A percentile compares a stretch with the other conserved stretches of the same genome.
These are phyloP conservation scores for Anorthoa munda DNA, from an alignment of 2,888 invertebrate species.

Conservation along the genomic window DNA sequence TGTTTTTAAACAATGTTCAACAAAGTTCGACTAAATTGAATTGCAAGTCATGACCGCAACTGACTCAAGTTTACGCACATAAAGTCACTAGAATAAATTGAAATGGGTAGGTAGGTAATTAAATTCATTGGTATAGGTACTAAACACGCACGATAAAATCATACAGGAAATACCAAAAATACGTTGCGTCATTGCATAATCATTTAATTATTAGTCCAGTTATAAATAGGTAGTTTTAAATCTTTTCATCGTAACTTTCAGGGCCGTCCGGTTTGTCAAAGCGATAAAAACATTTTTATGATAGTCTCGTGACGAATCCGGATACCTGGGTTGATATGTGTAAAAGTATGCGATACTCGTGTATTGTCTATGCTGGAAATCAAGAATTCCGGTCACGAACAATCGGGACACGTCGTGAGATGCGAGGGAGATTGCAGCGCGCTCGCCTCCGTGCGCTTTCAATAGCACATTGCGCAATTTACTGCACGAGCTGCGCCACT, in stretches of 20 bases:
- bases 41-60: slow-evolving; percentile 21
- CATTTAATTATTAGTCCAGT: slow-evolving; percentile 30
- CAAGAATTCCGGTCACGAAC: slow-evolving; percentile 83
- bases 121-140: slow-evolving; percentile 18
- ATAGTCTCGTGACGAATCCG: slow-evolving; percentile 26
- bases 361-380: slow-evolving; percentile 68
- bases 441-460: slow-evolving; percentile 80
- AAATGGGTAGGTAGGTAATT: neutral
- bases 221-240: slow-evolving; percentile 27
- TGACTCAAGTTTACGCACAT: neutral
- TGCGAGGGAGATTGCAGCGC: slow-evolving; percentile 80
- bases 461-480: slow-evolving; percentile 87
- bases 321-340: slow-evolving; percentile 29
- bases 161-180: slow-evolving; percentile 40
- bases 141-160: slow-evolving; percentile 17
- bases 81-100: neutral
- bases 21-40: slow-evolving; percentile 15
- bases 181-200: slow-evolving; percentile 12
- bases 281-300: slow-evolving; percentile 17
- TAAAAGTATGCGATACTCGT: slow-evolving; percentile 44
- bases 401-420: slow-evolving; percentile 82
- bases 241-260: slow-evolving; percentile 38
- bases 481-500: slow-evolving; percentile 80
- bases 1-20: slow-evolving; percentile 36
- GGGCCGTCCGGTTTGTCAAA: slow-evolving; percentile 38